Base-by-base conservation (phyloP, 2,797 vertebrate species). In the Anguilla marmorata region DNA sequence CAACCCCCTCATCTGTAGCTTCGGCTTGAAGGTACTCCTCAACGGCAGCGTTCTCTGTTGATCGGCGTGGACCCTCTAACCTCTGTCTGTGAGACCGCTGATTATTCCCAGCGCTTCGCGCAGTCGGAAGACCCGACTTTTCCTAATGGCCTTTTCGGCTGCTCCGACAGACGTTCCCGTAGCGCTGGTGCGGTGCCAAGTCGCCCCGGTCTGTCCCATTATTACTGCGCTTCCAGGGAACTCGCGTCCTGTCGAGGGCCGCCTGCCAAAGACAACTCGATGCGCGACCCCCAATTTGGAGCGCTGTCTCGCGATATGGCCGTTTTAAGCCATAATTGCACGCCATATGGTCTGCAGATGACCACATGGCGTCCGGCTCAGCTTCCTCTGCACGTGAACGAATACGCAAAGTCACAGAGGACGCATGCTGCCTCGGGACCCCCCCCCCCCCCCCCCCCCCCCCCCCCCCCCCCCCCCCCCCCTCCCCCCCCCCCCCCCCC, bases 111-210 rank as follows among this genome's bases (percentile, higher is more conserved):
- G 76, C 8, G 19, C 76, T 80, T 19, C 11, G 12, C 9, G 1
- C 45, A n/a, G 76, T 48, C 41, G 41, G 14, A 80, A 80, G 37
- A 80, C 41, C 41, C 9, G 37, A 48, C 41, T 48, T 80, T 80
- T 80, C 6, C 76, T 80, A 80, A 80, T 80, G 76, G 76, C 76
- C 72, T 80, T 80, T 80, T 41, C 76, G 21, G 76, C 76, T 80
- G 76, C 41, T 80, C 45, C 24, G 41, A 80, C 76, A 80, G 16
- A 80, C 41, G 45, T 48, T 80, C 76, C 76, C 76, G n/a, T 14
- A 11, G 50, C 41, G n/a, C 7, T 80, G 37, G 41, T n/a, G 76
- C 21, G 21, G 8, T 80, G 76, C 76, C 76, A 80, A 80, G 76
- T 80, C 21, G 14, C 74, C 74, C 74, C 30, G 14, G 37, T 79